Percentiles rank a stretch among this genome's conserved stretches.
Conservation (phyloP, 2,888 invertebrate species). For the Cephus nigrinus region DNA sequence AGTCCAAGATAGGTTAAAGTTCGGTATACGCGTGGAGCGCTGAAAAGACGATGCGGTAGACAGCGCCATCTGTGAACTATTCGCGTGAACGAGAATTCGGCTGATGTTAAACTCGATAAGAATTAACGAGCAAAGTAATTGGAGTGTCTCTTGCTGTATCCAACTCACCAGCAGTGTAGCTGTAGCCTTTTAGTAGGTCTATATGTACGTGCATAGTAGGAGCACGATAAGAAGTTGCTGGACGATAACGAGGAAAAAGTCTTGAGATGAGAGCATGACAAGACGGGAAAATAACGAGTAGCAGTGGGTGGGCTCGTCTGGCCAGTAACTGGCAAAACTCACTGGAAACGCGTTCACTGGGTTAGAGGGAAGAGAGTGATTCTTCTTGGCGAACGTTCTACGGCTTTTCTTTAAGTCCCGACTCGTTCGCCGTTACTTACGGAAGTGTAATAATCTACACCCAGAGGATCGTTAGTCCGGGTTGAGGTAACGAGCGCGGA, state of each 20-base stretch:
- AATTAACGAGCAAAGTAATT: neutral
- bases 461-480: neutral
- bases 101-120: neutral
- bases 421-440: conserved; percentile 17
- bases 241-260: neutral
- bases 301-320: neutral
- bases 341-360: neutral
- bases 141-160: neutral
- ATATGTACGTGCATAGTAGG: neutral
- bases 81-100: neutral
- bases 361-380: neutral
- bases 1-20: neutral
- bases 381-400: neutral
- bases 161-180: neutral
- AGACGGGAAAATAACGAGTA: neutral
- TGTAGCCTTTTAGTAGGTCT: neutral
- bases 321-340: neutral
- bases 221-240: neutral
- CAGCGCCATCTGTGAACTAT: neutral
- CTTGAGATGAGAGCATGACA: neutral
- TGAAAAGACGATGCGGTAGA: neutral
- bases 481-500: neutral
- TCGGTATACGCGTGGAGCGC: neutral
- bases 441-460: conserved; percentile 22
- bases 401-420: neutral